These are phyloP conservation scores for Diorhabda elongata DNA, from an alignment of 1,140 invertebrate genomes.

Conservation along the genomic window DNA sequence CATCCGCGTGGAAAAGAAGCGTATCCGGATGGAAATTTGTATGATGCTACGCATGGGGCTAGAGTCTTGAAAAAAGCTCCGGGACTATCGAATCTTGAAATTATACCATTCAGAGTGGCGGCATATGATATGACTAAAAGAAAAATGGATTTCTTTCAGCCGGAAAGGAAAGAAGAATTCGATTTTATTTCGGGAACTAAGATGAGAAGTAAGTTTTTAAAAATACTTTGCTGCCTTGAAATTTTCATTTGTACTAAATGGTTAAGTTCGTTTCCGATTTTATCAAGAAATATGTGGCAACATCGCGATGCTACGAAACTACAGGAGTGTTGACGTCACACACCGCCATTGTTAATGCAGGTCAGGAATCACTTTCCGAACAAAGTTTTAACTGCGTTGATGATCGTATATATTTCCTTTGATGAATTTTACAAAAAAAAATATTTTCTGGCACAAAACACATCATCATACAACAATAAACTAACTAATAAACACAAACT, in stretches of 20 bases:
- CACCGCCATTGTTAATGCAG: no score
- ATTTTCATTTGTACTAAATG: not conserved
- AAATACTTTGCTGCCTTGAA: not conserved
- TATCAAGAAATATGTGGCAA: no score
- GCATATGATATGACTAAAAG: conserved; percentile 85
- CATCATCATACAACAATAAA: no score
- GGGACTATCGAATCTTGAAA: conserved; percentile 85
- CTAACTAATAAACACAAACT: no score
- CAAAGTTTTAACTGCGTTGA: no score
- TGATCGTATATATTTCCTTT: no score
- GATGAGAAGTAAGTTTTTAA: conserved; percentile 65
- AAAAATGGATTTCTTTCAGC: conserved; percentile 95
- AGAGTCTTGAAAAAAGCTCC: conserved; percentile 90
- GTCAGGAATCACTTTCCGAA: no score
- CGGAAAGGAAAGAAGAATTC: conserved; percentile 83
- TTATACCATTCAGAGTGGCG: conserved; percentile 96
- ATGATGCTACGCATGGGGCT: conserved; percentile 88
- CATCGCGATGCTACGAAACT: no score
- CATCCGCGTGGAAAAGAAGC: conserved; percentile 69
- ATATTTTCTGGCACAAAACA: no score
- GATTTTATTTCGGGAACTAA: conserved; percentile 97
- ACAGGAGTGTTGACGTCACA: no score
- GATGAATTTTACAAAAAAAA: no score
- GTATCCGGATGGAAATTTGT: conserved; percentile 79
- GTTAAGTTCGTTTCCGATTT: no score